phyloP scores from a whole-genome alignment of 35 echinoderm and acorn worm genomes.

The Apostichopus japonicus region DNA sequence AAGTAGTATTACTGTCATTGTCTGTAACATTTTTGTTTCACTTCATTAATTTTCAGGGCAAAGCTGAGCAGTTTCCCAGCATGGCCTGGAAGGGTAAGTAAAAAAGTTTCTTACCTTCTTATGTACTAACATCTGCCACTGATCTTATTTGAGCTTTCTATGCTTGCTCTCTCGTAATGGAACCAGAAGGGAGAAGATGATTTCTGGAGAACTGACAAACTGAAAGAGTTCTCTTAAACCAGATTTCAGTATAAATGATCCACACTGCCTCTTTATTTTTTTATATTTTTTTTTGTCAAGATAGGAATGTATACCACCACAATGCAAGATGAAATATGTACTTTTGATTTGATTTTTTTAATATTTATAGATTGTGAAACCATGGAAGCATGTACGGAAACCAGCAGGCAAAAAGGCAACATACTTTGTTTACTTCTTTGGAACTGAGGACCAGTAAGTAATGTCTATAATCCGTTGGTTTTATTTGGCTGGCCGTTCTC shows the following conservation, averaged over 20 bases:
- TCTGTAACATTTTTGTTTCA: too few relatives aligned
- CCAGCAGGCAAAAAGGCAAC: constrained; percentile 63
- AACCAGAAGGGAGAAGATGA: too few relatives aligned
- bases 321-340: neutral
- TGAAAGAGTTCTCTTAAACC: too few relatives aligned
- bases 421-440: constrained; percentile 73
- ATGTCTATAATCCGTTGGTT: neutral
- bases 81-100: constrained; percentile 49
- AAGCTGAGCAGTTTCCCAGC: constrained; percentile 47
- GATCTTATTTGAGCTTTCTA: too few relatives aligned
- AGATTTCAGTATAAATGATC: too few relatives aligned
- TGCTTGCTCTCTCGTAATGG: too few relatives aligned
- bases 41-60: neutral
- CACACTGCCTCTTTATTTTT: too few relatives aligned
- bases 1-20: neutral
- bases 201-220: too few relatives aligned
- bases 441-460: constrained; percentile 80
- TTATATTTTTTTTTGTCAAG: too few relatives aligned
- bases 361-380: constrained; percentile 63
- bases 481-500: neutral
- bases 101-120: neutral
- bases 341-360: neutral
- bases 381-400: constrained; percentile 70
- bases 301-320: too few relatives aligned
- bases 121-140: too few relatives aligned